Percentiles rank a stretch among this genome's conserved stretches.
phyloP scores from a whole-genome alignment of 2,888 invertebrate genomes.

The Philaethria dido region DNA sequence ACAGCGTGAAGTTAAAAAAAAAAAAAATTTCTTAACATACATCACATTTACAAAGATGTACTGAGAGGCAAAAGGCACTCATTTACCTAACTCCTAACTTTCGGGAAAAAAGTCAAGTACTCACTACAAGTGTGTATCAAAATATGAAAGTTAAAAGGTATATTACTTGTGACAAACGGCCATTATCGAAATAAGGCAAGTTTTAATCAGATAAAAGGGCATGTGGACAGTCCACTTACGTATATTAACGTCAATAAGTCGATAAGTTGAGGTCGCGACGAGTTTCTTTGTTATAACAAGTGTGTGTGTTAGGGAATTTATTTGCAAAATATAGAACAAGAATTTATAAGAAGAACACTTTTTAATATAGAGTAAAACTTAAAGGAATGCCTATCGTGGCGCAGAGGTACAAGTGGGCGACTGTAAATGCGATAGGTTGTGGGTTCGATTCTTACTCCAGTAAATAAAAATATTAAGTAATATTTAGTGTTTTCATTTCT shows the following conservation, averaged over 20 bases:
- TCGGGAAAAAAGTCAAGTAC: not conserved
- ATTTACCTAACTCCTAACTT: too few species aligned
- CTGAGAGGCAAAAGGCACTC: too few species aligned
- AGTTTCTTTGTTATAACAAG: conserved; percentile 20
- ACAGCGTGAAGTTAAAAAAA: too few species aligned
- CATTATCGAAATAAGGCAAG: conserved; percentile 46
- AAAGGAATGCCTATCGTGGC: too few species aligned
- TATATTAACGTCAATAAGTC: conserved; percentile 45
- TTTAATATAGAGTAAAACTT: too few species aligned
- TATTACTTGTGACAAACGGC: conserved; percentile 31
- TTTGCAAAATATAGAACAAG: conserved; percentile 1
- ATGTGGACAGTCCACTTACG: conserved; percentile 44
- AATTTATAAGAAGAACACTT: not conserved
- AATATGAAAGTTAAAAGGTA: conserved; percentile 16
- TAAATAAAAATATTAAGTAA: too few species aligned
- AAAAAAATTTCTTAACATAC: too few species aligned
- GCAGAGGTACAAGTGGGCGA: too few species aligned
- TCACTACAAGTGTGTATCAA: not conserved
- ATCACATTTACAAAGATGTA: too few species aligned
- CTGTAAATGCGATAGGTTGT: too few species aligned
- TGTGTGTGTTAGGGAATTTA: conserved; percentile 9
- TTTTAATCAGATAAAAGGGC: conserved; percentile 49
- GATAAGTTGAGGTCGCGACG: conserved; percentile 30
- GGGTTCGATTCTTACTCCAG: too few species aligned
- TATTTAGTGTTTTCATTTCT: too few species aligned